phyloP scores from a whole-genome alignment of 2,888 invertebrate species.

The Entomobrya proxima region DNA sequence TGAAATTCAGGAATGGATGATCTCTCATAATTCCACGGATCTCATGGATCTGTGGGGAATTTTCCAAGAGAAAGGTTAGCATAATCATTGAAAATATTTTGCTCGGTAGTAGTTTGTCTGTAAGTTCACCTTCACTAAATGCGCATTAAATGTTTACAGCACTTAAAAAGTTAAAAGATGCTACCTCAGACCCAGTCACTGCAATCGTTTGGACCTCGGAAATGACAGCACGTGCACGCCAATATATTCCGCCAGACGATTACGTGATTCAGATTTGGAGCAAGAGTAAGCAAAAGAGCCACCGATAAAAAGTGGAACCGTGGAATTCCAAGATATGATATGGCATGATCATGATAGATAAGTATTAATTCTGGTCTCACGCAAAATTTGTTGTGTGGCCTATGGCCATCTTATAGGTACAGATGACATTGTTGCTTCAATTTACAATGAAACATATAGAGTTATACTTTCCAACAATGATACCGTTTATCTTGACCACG shows the following conservation, averaged over 20 bases:
- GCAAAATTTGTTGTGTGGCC: too few relatives aligned
- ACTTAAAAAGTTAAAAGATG: slow-evolving; percentile 65
- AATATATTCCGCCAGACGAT: slow-evolving; percentile 84
- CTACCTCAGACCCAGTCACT: slow-evolving; percentile 80
- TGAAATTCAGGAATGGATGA: slow-evolving; percentile 80
- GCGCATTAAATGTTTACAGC: slow-evolving; percentile 37
- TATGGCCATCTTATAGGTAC: slow-evolving; percentile 78
- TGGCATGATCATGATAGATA: not conserved
- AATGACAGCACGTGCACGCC: slow-evolving; percentile 83
- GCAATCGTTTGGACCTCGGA: slow-evolving; percentile 89
- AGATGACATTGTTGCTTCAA: slow-evolving; percentile 80
- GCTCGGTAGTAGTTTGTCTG: not conserved
- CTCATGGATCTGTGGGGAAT: slow-evolving; percentile 77
- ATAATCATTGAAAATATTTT: not conserved
- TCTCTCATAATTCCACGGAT: slow-evolving; percentile 77
- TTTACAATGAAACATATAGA: slow-evolving; percentile 85
- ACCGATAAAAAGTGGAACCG: too few relatives aligned
- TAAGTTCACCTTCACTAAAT: too few relatives aligned
- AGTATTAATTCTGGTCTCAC: not conserved
- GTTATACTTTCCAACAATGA: slow-evolving; percentile 92
- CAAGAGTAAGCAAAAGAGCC: slow-evolving; percentile 61
- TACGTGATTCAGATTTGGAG: slow-evolving; percentile 85
- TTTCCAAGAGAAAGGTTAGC: slow-evolving; percentile 72
- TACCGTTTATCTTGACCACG: slow-evolving; percentile 90
- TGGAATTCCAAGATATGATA: not conserved